Evolutionary conservation across 2,797 vertebrate species (phyloP), one percentile per base, ranked within the genome.

Genomic region (Trachops cirrhosus): DNA sequence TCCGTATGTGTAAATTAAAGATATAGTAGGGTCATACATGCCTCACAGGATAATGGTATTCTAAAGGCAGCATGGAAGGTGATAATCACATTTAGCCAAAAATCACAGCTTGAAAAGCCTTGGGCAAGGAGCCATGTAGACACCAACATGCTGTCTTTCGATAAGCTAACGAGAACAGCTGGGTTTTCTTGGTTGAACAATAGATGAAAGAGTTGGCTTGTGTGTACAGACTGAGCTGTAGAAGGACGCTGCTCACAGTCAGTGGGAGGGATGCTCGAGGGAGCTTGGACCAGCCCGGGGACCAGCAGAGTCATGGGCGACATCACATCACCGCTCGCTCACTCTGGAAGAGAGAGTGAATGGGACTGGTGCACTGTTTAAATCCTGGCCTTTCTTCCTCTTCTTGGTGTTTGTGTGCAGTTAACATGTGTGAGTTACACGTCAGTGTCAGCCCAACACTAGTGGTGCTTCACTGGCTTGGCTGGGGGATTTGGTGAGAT

Each of bases 121-220:
- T 77, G 75, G 95, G 37, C 22, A 46, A 67, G 86, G 50, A 85
- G 59, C 90, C 84, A 21, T 74, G 86, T 96, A 22, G 70, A 89
- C 94, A 78, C 80, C 80, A 92, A 48, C 26, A 71, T 6, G 2
- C 29, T 34, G 9, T 44, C 74, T 87, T 84, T 77, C 24, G 68
- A 1, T 64, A 80, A 89, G 71, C 83, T 67, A 34, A 85, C 26
- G 29, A 73, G 52, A 67, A 73, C 41, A 77, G 71, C 54, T 6
- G 8, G 39, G 26, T 87, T 94, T 85, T 78, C n/a, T 44, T 91
- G 86, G 89, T 39, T 91, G 86, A 86, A 52, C 1, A 1, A 41
- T 67, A 85, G n/a, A 29, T 54, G 62, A 84, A 92, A 95, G 86
- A 93, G 37, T 86, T 83, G 62, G 46, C 86, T 80, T 95, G 22